These are phyloP conservation scores for Pangasianodon hypophthalmus DNA, from an alignment of 2,113 vertebrate species.

Conservation along the genomic window DNA sequence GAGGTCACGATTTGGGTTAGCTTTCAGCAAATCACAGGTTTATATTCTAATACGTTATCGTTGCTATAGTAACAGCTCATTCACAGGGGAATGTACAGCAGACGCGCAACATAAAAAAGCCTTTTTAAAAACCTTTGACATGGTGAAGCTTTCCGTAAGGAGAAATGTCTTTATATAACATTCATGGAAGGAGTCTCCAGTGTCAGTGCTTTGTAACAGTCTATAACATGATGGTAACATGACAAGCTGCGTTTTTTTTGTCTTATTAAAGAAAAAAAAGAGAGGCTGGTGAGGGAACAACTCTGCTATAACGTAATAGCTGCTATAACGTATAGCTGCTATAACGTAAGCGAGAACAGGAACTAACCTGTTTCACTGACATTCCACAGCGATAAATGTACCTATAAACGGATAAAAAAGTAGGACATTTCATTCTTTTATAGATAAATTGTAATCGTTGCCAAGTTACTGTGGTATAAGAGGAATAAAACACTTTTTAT, in stretches of 20 bases:
- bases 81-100: background rate
- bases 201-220: background rate
- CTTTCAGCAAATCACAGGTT: background rate
- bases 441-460: background rate
- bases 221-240: background rate
- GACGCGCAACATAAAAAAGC: background rate
- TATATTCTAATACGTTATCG: background rate
- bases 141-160: background rate
- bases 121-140: background rate
- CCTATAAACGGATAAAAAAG: background rate
- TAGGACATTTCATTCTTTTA: background rate
- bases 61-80: background rate
- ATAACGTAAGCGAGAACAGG: background rate
- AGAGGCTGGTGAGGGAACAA: background rate
- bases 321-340: background rate
- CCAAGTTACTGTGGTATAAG: background rate
- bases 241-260: background rate
- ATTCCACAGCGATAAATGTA: background rate
- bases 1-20: background rate
- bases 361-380: background rate
- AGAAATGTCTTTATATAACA: background rate
- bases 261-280: too few relatives aligned
- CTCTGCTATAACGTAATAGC: too few relatives aligned
- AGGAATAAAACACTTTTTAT: background rate
- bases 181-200: slow-evolving; percentile 6